Evolutionary conservation across 2,888 invertebrate genomes (phyloP), one percentile per base, ranked within the genome.

Genomic region (Allolobophora icterica): DNA sequence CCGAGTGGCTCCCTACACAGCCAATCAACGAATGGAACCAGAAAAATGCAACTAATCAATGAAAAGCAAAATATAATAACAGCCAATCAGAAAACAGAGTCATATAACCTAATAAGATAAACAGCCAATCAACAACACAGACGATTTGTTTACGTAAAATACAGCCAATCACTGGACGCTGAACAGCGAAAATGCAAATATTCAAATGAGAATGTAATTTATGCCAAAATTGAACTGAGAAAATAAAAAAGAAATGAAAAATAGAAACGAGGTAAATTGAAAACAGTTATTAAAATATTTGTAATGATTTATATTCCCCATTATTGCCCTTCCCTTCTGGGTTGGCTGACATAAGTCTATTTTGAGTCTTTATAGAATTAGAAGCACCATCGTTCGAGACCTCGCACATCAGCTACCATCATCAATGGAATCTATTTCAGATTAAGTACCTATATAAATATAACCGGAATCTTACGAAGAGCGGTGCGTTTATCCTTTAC

Each of bases 1-100:
- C 99, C 99, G 91, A 99, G 97, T 92, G 97, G 97, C 95, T 98
- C 98, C 95, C 99, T 99, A 89, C 8, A 71, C 71, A 71, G 71
- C 30, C 52, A 71, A 71, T 71, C 71, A 71, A 71, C 24, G 35
- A 35, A 87, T 24, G 35, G 35, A 34, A 35, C 87, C 34, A 33
- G 35, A 4, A 4, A 84, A n/a, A 84, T 35, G 34, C 87, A 87
- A 11, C 38, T 17, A 87, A 87, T 87, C 34, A 87, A 35, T 35
- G 34, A 87, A 87, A 35, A 87, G 87, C 87, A 19, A 34, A 52
- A 24, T 24, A 52, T 52, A 24, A 71, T 8, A 71, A n/a, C 13
- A 71, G 71, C 71, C 71, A 71, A 71, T 71, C n/a, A 71, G 71
- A 13, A 6, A 71, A 71, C 71, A 71, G 8, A n/a, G 8, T n/a